Evolutionary conservation across 2,113 vertebrate species (phyloP).

Genomic region (Acrocephalus arundinaceus): DNA sequence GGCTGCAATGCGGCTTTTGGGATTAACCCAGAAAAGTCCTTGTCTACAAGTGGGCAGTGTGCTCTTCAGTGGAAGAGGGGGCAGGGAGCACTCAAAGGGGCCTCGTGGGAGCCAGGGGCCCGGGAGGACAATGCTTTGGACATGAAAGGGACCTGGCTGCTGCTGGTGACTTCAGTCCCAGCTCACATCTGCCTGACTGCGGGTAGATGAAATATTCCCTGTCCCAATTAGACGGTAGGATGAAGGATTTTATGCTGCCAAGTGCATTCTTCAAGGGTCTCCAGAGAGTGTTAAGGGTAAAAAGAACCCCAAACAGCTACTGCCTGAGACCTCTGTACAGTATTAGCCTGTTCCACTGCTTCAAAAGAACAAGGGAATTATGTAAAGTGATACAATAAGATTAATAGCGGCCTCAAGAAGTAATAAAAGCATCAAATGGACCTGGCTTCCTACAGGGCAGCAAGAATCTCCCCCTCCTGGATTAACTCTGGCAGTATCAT

Average conservation of each 20-base stretch:
- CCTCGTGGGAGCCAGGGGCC: not conserved
- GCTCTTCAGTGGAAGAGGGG: not conserved
- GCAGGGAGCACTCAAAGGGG: not conserved
- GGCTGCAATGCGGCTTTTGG: not conserved
- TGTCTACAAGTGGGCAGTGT: not conserved
- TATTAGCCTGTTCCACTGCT: not conserved
- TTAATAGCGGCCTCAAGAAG: constrained; percentile 30
- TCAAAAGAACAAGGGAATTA: constrained; percentile 13
- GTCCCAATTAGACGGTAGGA: not conserved
- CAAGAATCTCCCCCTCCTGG: not conserved
- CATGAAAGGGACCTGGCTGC: constrained; percentile 28
- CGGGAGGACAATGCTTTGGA: not conserved
- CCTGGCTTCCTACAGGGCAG: not conserved
- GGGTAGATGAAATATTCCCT: not conserved
- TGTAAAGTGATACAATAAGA: not conserved
- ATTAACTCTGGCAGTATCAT: not conserved
- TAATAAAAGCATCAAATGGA: constrained; percentile 17
- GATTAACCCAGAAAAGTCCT: constrained; percentile 40
- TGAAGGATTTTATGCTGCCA: constrained; percentile 2
- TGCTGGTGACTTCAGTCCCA: constrained; percentile 12
- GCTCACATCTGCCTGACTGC: not conserved
- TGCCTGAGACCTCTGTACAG: not conserved
- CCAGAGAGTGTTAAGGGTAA: not conserved
- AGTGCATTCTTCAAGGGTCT: not conserved
- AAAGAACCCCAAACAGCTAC: not conserved